These are phyloP conservation scores for Gopherus flavomarginatus DNA, from an alignment of 2,113 vertebrate genomes.

Conservation along the genomic window DNA sequence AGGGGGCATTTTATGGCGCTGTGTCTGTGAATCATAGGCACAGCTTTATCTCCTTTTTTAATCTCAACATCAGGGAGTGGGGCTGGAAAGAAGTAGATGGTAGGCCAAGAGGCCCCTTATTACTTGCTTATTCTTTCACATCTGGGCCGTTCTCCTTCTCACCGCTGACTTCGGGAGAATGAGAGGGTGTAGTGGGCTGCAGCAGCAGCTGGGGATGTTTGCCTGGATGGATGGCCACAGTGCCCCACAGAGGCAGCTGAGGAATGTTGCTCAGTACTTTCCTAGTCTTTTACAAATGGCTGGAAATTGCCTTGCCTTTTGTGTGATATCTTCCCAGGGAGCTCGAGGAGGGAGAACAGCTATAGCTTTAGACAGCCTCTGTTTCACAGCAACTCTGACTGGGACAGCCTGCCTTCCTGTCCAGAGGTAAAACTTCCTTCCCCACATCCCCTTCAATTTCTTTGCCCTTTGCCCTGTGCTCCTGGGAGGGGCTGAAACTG, in stretches of 20 bases:
- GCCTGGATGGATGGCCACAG: not conserved
- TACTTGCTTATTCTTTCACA: not conserved
- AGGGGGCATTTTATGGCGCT: not conserved
- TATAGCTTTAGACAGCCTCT: not conserved
- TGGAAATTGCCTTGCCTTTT: not conserved
- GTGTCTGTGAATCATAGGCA: not conserved
- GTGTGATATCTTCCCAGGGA: not conserved
- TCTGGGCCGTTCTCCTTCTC: not conserved
- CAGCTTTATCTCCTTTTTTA: not conserved
- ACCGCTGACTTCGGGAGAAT: not conserved
- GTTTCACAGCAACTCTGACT: not conserved
- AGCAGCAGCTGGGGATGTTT: not conserved
- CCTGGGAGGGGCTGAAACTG: not conserved
- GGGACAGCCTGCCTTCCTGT: not conserved
- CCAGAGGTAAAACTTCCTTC: not conserved
- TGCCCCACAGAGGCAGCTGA: not conserved
- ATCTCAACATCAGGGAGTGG: not conserved
- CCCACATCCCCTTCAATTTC: too few species aligned
- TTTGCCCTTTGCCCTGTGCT: too few species aligned
- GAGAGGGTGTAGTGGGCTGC: not conserved
- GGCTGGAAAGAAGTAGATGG: not conserved
- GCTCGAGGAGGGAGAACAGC: not conserved
- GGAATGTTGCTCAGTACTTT: not conserved
- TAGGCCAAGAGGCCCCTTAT: not conserved
- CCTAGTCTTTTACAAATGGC: not conserved